Evolutionary conservation across 2,888 invertebrate species (phyloP), one percentile per base, ranked within the genome.

Genomic region (Drosophila barbarae): DNA sequence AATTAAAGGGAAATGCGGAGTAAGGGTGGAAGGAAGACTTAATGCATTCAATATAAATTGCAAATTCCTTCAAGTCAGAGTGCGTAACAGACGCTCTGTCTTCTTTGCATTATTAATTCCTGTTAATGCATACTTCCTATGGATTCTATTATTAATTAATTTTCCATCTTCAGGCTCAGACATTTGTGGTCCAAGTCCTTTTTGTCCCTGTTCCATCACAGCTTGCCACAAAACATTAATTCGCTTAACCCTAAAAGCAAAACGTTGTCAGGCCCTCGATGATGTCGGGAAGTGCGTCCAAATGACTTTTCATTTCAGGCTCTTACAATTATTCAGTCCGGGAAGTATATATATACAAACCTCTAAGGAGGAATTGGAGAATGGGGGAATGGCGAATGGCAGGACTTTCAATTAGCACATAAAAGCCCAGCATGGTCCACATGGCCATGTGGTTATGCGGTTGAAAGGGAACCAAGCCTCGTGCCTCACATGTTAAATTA

Each of bases 331-430:
- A 65, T 44, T 44, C 52, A 44, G 9, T 10, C 28, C 36, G 26
- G 35, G 54, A 32, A 36, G 55, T 50, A 32, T 39, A n/a, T 55
- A 32, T 39, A 12, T 42, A 36, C 28, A 28, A 30, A 38, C 30
- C 15, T 39, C 12, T 13, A 23, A 30, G 30, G 8, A 1, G 18
- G 38, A 18, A 26, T 5, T 7, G 12, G 28, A 30, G 32, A 59
- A 36, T 53, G 26, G 34, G 67, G 34, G 12, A 57, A 41, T 66
- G 76, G 80, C 69, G 65, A 42, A 63, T 61, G 68, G 44, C n/a
- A 46, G 59, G 44, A 26, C 61, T 76, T 66, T 79, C 79, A 82
- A 77, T 82, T 83, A 74, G 72, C 59, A 36, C 69, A 69, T 61
- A 63, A 67, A 67, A 67, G 56, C 64, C 49, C 47, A 66, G 51